These are phyloP conservation scores for Trachemys scripta DNA, from an alignment of 2,113 vertebrate genomes.

Conservation along the genomic window DNA sequence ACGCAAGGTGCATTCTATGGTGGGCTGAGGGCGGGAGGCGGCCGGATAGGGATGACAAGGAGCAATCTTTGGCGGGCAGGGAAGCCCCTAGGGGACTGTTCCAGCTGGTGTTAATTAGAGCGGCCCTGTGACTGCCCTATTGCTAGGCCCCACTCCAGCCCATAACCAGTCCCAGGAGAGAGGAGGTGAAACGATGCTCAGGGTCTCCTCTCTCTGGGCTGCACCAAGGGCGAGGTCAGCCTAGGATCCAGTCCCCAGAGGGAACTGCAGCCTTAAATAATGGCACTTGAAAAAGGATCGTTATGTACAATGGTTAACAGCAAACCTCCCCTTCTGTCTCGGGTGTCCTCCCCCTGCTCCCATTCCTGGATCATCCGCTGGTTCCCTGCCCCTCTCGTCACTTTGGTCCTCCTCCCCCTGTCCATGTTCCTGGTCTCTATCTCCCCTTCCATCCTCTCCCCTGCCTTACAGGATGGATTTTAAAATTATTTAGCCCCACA, in stretches of 20 bases:
- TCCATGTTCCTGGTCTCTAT: not conserved
- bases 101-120: not conserved
- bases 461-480: not conserved
- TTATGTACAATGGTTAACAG: not conserved
- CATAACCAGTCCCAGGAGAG: not conserved
- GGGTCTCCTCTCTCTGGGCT: not conserved
- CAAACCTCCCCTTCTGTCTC: not conserved
- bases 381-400: not conserved
- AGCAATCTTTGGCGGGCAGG: not conserved
- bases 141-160: not conserved
- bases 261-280: not conserved
- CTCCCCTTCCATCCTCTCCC: not conserved
- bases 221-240: not conserved
- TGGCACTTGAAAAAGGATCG: not conserved
- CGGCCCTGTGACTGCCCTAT: not conserved
- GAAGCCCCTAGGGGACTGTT: too few relatives aligned
- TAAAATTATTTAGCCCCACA: not conserved
- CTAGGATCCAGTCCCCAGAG: not conserved
- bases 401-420: not conserved
- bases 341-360: not conserved
- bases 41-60: not conserved
- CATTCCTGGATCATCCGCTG: not conserved
- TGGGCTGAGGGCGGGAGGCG: not conserved
- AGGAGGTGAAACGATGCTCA: not conserved
- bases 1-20: too few relatives aligned